phyloP scores from a whole-genome alignment of 2,797 vertebrate genomes.

The Coilia nasus region DNA sequence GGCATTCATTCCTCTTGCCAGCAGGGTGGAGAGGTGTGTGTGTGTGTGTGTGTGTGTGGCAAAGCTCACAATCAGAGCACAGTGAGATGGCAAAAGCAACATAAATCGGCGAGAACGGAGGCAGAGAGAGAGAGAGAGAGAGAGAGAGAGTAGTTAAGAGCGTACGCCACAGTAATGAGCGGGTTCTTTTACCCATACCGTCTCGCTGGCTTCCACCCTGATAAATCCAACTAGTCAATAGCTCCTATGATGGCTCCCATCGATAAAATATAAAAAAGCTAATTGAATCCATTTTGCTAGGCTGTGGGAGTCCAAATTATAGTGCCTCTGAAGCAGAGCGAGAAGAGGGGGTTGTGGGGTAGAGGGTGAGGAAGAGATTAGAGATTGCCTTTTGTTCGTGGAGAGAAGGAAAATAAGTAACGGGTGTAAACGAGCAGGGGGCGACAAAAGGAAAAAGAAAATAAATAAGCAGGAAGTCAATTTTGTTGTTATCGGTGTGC shows the following conservation, averaged over 20 bases:
- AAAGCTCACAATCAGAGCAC: not conserved
- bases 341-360: not conserved
- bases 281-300: slow-evolving; percentile 64
- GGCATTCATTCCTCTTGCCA: slow-evolving; percentile 74
- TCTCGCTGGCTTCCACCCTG: slow-evolving; percentile 14
- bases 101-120: slow-evolving; percentile 44
- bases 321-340: slow-evolving; percentile 36
- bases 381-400: slow-evolving; percentile 39
- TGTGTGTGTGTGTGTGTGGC: not conserved
- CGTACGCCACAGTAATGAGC: slow-evolving; percentile 60
- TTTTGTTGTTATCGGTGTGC: slow-evolving; percentile 51
- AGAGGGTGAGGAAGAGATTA: slow-evolving; percentile 12
- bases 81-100: too few species aligned
- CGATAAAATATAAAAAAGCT: slow-evolving; percentile 44
- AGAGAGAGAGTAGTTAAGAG: slow-evolving; percentile 57
- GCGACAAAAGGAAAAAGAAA: slow-evolving; percentile 12
- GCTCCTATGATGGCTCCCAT: slow-evolving; percentile 57
- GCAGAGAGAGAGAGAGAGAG: slow-evolving; percentile 46
- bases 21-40: slow-evolving; percentile 52
- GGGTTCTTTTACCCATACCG: slow-evolving; percentile 60
- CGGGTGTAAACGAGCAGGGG: slow-evolving; percentile 19
- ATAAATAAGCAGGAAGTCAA: slow-evolving; percentile 51
- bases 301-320: slow-evolving; percentile 39
- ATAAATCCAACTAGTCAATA: slow-evolving; percentile 61
- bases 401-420: slow-evolving; percentile 29